A percentile compares a stretch with the other conserved stretches of the same genome.
These are phyloP conservation scores for Oscarella lobularis DNA, from an alignment of 37 sponge, comb jelly and placozoan species.

Conservation along the genomic window DNA sequence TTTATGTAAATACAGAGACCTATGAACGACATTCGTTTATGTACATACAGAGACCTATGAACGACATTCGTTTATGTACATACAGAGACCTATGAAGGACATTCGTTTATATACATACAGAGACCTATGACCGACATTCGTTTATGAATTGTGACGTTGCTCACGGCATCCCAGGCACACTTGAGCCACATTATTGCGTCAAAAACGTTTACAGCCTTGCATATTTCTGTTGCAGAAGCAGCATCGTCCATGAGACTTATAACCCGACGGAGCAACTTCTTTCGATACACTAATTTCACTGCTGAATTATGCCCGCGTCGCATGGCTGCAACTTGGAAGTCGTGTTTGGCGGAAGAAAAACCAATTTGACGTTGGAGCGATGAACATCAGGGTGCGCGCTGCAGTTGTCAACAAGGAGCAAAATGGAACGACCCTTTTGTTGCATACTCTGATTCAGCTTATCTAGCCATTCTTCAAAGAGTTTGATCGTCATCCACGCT, in stretches of 20 bases:
- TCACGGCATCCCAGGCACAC: background rate
- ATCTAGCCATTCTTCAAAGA: background rate
- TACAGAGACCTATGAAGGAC: no score
- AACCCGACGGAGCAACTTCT: background rate
- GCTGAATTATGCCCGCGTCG: slow-evolving; percentile 7
- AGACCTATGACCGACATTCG: no score
- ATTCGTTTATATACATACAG: no score
- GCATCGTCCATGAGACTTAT: background rate
- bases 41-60: no score
- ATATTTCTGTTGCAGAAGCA: background rate
- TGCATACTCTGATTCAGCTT: background rate
- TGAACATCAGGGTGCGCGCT: background rate
- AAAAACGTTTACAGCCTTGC: slow-evolving; percentile 3
- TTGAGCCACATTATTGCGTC: slow-evolving; percentile 4
- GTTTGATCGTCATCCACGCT: slow-evolving; percentile 1
- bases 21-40: no score
- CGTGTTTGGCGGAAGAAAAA: slow-evolving; percentile 5
- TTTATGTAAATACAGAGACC: no score
- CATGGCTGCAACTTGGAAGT: slow-evolving; percentile 3
- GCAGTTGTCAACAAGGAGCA: slow-evolving; percentile 5
- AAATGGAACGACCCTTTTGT: background rate
- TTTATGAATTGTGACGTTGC: background rate
- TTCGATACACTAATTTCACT: background rate
- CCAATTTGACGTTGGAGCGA: background rate
- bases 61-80: no score